Evolutionary conservation across 2,888 invertebrate species (phyloP), one percentile per base, ranked within the genome.

Genomic region (Meloe dianella): DNA sequence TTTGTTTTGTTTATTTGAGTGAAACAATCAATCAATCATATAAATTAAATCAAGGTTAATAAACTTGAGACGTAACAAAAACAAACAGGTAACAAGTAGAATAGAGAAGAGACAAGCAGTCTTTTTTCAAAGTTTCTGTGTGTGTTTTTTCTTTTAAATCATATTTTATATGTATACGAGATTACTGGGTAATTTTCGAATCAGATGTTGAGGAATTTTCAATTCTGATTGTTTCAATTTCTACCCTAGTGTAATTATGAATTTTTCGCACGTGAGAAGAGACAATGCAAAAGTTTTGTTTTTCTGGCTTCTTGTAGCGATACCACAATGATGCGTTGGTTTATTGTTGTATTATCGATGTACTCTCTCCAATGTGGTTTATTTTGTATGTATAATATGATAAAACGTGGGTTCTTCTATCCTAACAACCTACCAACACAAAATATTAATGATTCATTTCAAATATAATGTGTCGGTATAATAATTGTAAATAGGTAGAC

Each of bases 371-470:
- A 14, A 38, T n/a, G 14, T 14, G 14, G 4, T 38, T 38, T 38
- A 6, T 38, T 38, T n/a, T 38, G 14, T 14, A 4, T n/a, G 12
- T 14, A n/a, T 32, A 32, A 10, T 32, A 32, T 12, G n/a, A 38
- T 38, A 14, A 38, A 38, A 38, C 38, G 38, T 38, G 38, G 38
- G 38, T 38, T 38, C 38, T 38, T 38, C 14, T n/a, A n/a, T 38
- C 14, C 38, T 38, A 38, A 38, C 38, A 38, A 38, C 38, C 38
- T 38, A n/a, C 38, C 38, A 38, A 38, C 38, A 38, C 38, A 38
- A 38, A 38, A 32, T 12, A 1, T 22, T 5, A 30, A 58, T 58
- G 58, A 58, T 58, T 58, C 58, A 58, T 35, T 35, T 58, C 58
- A 14, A 38, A 38, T 38, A 12, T 38, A 38, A 14, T 6, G 14